Evolutionary conservation across 1,140 invertebrate genomes (phyloP), one percentile per base, ranked within the genome.

Genomic region (Bombus waltoni): DNA sequence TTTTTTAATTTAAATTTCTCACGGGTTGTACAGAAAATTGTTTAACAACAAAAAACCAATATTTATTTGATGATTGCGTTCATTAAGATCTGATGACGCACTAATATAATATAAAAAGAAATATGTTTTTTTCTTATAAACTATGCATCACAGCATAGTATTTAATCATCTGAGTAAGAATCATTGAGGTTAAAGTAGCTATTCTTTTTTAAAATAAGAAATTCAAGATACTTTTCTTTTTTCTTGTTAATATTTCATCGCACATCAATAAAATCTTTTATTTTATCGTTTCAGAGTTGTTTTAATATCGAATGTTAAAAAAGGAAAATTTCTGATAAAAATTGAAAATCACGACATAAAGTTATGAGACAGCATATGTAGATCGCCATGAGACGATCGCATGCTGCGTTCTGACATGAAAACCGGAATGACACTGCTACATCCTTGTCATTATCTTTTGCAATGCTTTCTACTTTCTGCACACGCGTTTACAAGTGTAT

Each of bases 401-500:
- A 88, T 42, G 65, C 75, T 86, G 38, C 42, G 32, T 73, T 73
- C 59, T 44, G 32, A 82, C 73, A 79, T 70, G 80, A 85, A 89
- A 89, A 77, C 85, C 84, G 66, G 57, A 81, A 83, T 87, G 78
- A 81, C 81, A 65, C 35, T 28, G 65, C 72, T 76, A 35, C 85
- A 86, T 75, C 79, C 85, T 87, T 82, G 85, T 75, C 66, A 65
- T 81, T 90, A 83, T 87, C 76, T 71, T 85, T 83, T 82, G 81
- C 79, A 73, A 86, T 90, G 88, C 88, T 90, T 90, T 90, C 89
- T 90, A 90, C 86, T 90, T 88, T 90, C 86, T 57, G 86, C 70
- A 53, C 47, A 53, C 6, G 71, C 38, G 44, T 76, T 18, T 74
- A 65, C 66, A 66, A 25, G 32, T 53, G n/a, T 88, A 73, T 87